These are phyloP conservation scores for Mechanitis messenoides DNA, from an alignment of 2,888 invertebrate species.

Conservation along the genomic window DNA sequence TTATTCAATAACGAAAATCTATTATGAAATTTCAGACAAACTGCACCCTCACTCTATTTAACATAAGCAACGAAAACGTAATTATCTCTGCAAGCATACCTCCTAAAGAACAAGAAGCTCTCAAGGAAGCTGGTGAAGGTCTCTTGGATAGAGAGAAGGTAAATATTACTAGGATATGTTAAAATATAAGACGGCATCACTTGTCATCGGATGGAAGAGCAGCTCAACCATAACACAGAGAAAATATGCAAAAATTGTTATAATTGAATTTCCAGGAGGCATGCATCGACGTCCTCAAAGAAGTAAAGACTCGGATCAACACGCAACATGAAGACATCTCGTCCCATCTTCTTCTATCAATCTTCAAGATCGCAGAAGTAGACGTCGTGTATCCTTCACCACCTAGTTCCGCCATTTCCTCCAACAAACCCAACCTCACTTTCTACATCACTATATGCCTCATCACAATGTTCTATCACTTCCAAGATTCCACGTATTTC, in stretches of 20 bases:
- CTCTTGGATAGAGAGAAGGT: conserved; percentile 85
- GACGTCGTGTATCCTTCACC: conserved; percentile 87
- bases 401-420: conserved; percentile 69
- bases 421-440: conserved; percentile 45
- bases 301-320: conserved; percentile 90
- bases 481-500: conserved; percentile 37
- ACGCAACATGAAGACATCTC: conserved; percentile 89
- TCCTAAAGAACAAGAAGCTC: conserved; percentile 77
- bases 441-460: conserved; percentile 53
- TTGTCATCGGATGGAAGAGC: no score
- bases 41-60: conserved; percentile 89
- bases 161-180: conserved; percentile 23
- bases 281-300: conserved; percentile 87
- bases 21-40: conserved; percentile 79
- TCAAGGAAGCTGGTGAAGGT: conserved; percentile 79
- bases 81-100: conserved; percentile 88
- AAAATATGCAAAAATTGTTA: conserved; percentile 8
- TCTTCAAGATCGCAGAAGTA: conserved; percentile 95
- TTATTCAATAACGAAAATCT: no score
- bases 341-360: conserved; percentile 90
- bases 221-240: background rate
- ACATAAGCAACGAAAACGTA: conserved; percentile 91
- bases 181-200: background rate
- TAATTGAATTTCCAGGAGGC: conserved; percentile 80
- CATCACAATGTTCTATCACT: conserved; percentile 50